A percentile compares a stretch with the other conserved stretches of the same genome.
Evolutionary conservation across 2,797 vertebrate species (phyloP).

Genomic region (Hyperoplus lanceolatus): DNA sequence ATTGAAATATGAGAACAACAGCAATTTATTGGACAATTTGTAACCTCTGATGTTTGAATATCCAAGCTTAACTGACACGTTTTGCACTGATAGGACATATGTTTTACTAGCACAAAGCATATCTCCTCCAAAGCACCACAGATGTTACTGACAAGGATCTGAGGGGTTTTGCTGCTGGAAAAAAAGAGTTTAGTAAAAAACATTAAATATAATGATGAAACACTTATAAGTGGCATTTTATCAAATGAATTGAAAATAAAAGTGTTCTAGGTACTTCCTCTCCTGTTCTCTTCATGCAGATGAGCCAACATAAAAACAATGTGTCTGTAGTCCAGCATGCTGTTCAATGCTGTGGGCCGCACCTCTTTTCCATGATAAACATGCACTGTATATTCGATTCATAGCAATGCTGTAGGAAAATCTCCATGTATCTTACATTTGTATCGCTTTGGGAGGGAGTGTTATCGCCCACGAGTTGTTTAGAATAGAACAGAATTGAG

Average conservation of each 20-base stretch:
- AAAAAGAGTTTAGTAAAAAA: slow-evolving; percentile 8
- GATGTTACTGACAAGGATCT: slow-evolving; percentile 1
- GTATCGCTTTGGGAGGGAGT: slow-evolving; percentile 1
- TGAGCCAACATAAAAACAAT: not conserved
- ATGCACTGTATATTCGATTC: not conserved
- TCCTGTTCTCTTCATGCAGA: not conserved
- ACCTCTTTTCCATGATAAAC: not conserved
- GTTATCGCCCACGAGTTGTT: not conserved
- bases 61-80: not conserved
- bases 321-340: not conserved
- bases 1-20: not conserved
- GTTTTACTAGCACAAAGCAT: not conserved
- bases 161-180: not conserved
- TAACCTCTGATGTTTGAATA: not conserved
- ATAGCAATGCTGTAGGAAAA: not conserved
- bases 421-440: slow-evolving; percentile 1
- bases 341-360: not conserved
- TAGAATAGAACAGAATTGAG: not conserved
- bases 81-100: not conserved
- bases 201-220: not conserved
- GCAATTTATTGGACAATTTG: not conserved
- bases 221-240: slow-evolving; percentile 3
- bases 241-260: slow-evolving; percentile 1
- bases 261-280: not conserved
- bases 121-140: not conserved